Evolutionary conservation across 1,140 invertebrate species (phyloP).

Genomic region (Cyclargus thomasi): DNA sequence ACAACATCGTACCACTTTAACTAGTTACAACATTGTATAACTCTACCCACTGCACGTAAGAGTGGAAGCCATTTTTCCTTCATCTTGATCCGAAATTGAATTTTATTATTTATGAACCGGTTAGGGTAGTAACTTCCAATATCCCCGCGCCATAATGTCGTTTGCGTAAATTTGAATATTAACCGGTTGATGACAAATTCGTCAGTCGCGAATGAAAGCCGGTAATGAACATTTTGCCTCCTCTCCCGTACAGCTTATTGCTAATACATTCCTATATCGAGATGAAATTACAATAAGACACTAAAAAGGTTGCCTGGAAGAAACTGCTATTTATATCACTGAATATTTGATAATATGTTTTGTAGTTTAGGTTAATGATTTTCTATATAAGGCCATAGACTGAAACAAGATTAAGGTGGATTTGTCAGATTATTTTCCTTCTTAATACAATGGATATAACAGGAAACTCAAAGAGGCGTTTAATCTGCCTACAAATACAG

Average conservation of each 20-base stretch:
- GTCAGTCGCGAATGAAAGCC: constrained; percentile 33
- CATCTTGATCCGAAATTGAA: constrained; percentile 1
- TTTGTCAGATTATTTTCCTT: too few relatives aligned
- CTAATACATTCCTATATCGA: constrained; percentile 16
- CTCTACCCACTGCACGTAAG: background rate
- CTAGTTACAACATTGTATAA: background rate
- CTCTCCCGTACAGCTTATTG: constrained; percentile 34
- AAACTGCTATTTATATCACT: too few relatives aligned
- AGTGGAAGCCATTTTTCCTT: background rate
- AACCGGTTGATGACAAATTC: constrained; percentile 49
- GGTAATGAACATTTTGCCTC: constrained; percentile 45
- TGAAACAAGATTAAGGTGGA: too few relatives aligned
- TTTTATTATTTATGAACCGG: constrained; percentile 7
- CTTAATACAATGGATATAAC: too few relatives aligned
- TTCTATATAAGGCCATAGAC: too few relatives aligned
- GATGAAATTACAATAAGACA: too few relatives aligned
- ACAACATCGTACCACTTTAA: too few relatives aligned
- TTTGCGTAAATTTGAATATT: constrained; percentile 48
- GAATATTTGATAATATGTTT: too few relatives aligned
- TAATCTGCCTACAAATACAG: too few relatives aligned
- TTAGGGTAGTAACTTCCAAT: constrained; percentile 20
- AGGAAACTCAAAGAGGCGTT: too few relatives aligned
- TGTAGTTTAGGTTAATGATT: too few relatives aligned
- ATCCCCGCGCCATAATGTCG: constrained; percentile 21
- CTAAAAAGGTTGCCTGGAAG: too few relatives aligned